Evolutionary conservation across 2,797 vertebrate genomes (phyloP), one percentile per base, ranked within the genome.

Genomic region (Acanthiza pusilla): DNA sequence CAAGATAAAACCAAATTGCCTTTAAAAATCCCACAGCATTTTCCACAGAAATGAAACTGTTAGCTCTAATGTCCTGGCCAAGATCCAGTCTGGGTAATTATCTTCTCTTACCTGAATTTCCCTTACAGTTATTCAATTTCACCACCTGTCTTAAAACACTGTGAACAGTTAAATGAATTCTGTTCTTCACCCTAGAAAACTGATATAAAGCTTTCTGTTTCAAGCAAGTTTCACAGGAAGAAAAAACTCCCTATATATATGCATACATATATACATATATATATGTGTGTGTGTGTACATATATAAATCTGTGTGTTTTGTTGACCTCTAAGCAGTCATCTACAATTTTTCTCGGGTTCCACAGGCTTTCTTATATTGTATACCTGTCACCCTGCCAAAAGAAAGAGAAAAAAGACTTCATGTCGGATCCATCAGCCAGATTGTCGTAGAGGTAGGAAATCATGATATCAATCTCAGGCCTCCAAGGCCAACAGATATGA

Each of bases 1-100:
- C 38, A 34, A 84, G 70, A 78, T 85, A 95, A 96, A 96, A 91
- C 29, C 63, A 93, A 94, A 89, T 75, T 60, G 55, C 66, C 75
- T 88, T 93, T 50, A 55, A 89, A 93, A 88, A 91, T 83, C 55
- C 54, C 62, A 86, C 74, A 76, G 58, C 76, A 76, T 83, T 89
- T 95, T 94, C 61, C 63, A 84, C 34, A 94, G 74, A 73, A 93
- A 48, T 40, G 11, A 60, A 95, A 67, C 61, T 78, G 42, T 76
- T 93, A 83, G 26, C 21, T 70, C 53, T 78, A 65, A 82, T 47
- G 50, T 77, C 30, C 71, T 95, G 63, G 81, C 68, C 73, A 87
- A 88, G 83, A 88, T 57, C 84, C 85, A 96, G 36, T 21, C 47
- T 65, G 21, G 43, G 20, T 92, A 77, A 95, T 79, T 81, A 72